Evolutionary conservation across 2,888 invertebrate genomes (phyloP).

Genomic region (Gortyna flavago): DNA sequence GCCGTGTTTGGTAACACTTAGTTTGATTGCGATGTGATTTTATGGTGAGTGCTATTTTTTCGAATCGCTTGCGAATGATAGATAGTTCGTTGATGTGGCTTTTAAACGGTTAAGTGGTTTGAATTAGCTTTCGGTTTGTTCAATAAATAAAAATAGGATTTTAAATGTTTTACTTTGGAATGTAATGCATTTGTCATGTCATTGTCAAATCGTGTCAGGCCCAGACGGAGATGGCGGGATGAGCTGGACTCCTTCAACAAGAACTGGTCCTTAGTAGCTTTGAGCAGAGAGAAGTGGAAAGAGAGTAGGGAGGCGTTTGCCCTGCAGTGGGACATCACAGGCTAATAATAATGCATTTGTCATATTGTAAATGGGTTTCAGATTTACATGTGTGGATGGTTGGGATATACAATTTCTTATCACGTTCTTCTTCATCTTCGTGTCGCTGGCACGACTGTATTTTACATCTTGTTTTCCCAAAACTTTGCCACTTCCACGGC

Average conservation of each 20-base stretch:
- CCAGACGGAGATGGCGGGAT: too few relatives aligned
- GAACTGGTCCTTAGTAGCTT: too few relatives aligned
- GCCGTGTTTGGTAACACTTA: constrained; percentile 70
- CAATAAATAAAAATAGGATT: neutral
- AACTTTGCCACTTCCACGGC: too few relatives aligned
- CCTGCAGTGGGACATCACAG: too few relatives aligned
- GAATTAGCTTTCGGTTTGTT: constrained; percentile 1
- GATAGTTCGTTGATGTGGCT: constrained; percentile 8
- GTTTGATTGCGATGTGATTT: constrained; percentile 75
- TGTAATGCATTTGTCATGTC: neutral
- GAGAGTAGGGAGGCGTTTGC: too few relatives aligned
- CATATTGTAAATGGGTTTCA: neutral
- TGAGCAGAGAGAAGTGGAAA: too few relatives aligned
- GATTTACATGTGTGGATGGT: neutral
- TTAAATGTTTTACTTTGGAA: neutral
- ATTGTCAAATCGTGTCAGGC: too few relatives aligned
- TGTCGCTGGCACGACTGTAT: too few relatives aligned
- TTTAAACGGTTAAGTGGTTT: constrained; percentile 5
- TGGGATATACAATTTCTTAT: neutral
- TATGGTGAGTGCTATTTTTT: constrained; percentile 37
- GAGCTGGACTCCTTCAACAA: too few relatives aligned
- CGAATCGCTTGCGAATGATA: constrained; percentile 6
- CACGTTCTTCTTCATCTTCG: too few relatives aligned
- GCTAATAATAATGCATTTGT: neutral
- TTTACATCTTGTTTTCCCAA: too few relatives aligned